phyloP scores from a whole-genome alignment of 2,113 vertebrate genomes.

The Psettodes erumei region DNA sequence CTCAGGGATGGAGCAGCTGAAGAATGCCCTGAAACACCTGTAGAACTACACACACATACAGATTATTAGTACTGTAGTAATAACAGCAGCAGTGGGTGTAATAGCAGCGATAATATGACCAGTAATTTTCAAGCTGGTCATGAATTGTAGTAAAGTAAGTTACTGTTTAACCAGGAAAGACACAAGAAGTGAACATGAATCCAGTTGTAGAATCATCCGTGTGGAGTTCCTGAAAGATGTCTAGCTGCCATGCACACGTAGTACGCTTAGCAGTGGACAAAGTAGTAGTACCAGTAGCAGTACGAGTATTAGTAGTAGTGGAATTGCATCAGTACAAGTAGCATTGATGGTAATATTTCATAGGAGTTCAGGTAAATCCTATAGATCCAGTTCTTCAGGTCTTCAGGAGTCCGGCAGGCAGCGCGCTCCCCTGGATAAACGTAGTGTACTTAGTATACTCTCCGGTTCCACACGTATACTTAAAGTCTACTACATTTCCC shows the following conservation, averaged over 20 bases:
- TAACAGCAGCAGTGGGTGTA: not conserved
- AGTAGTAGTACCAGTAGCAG: not conserved
- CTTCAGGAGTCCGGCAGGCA: conserved; percentile 42
- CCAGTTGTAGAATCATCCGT: too few relatives aligned
- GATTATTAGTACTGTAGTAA: not conserved
- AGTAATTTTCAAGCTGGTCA: not conserved
- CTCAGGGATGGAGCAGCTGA: conserved; percentile 69
- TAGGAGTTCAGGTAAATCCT: too few relatives aligned
- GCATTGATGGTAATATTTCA: too few relatives aligned
- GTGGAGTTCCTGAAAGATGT: too few relatives aligned
- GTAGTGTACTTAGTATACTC: conserved; percentile 87
- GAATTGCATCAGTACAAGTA: not conserved
- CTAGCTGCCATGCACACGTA: too few relatives aligned
- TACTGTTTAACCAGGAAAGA: not conserved
- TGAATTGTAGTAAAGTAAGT: not conserved
- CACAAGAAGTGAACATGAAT: not conserved
- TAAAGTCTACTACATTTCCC: conserved; percentile 85
- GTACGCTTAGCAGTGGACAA: not conserved
- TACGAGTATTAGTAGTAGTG: not conserved
- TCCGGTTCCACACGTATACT: conserved; percentile 80
- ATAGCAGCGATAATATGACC: not conserved
- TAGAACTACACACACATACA: conserved; percentile 80
- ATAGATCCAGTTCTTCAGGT: not conserved
- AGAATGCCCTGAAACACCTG: conserved; percentile 82
- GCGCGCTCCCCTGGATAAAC: conserved; percentile 78